Conservation (phyloP, 2,113 vertebrate species). For the Phyllopteryx taeniolatus region DNA sequence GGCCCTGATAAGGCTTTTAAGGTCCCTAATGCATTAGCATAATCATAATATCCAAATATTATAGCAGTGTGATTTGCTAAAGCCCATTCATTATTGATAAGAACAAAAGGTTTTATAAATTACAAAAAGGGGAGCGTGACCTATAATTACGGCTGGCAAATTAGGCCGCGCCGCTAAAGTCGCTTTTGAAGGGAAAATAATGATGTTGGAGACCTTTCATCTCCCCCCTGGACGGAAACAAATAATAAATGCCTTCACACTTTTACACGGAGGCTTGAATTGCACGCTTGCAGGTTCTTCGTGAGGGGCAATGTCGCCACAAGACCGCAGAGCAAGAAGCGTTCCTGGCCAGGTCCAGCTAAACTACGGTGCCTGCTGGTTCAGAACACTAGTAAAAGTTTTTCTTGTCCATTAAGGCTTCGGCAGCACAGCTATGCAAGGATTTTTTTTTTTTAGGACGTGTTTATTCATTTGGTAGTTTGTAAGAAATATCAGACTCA, state of each 20-base stretch:
- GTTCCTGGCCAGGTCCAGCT: constrained; percentile 61
- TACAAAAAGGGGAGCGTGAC: constrained; percentile 90
- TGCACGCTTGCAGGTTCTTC: constrained; percentile 77
- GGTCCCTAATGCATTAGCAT: constrained; percentile 85
- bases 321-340: constrained; percentile 71
- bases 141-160: constrained; percentile 99
- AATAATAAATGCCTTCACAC: constrained; percentile 87
- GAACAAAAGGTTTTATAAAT: constrained; percentile 90
- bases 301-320: constrained; percentile 76
- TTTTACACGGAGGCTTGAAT: constrained; percentile 77
- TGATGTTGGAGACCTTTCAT: constrained; percentile 85
- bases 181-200: constrained; percentile 93
- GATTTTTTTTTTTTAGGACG: neutral
- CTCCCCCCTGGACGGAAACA: constrained; percentile 80
- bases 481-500: neutral
- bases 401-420: neutral
- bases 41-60: constrained; percentile 97
- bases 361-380: constrained; percentile 21
- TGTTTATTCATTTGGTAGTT: neutral
- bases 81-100: constrained; percentile 98
- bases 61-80: constrained; percentile 79
- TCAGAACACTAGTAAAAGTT: neutral
- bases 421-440: neutral
- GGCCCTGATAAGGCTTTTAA: constrained; percentile 86
- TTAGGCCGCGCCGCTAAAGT: constrained; percentile 86